These are phyloP conservation scores for Standfussiana lucernea DNA, from an alignment of 2,888 invertebrate genomes.

Conservation along the genomic window DNA sequence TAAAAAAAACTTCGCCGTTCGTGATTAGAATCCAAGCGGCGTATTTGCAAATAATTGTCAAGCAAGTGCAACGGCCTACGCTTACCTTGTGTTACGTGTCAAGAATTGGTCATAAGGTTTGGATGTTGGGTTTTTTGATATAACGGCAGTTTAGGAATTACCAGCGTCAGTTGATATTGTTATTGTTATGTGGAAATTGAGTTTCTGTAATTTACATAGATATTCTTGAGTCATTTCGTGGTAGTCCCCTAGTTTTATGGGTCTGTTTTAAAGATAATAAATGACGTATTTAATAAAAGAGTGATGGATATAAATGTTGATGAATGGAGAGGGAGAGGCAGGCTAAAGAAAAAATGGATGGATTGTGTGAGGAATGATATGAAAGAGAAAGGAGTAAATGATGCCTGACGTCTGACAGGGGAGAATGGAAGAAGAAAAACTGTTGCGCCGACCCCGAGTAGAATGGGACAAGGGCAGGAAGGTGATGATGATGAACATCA, in stretches of 20 bases:
- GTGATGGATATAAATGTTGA: too few relatives aligned
- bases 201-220: slow-evolving; percentile 7
- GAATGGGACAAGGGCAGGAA: too few relatives aligned
- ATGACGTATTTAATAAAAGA: background rate
- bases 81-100: slow-evolving; percentile 85
- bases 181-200: slow-evolving; percentile 25
- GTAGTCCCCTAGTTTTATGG: background rate
- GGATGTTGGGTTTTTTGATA: slow-evolving; percentile 62
- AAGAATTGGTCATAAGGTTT: slow-evolving; percentile 70
- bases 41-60: slow-evolving; percentile 85
- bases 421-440: too few relatives aligned
- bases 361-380: too few relatives aligned
- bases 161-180: slow-evolving; percentile 27
- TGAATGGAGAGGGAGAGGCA: too few relatives aligned
- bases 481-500: too few relatives aligned
- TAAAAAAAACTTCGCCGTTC: slow-evolving; percentile 74
- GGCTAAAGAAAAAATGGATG: too few relatives aligned
- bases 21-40: slow-evolving; percentile 80
- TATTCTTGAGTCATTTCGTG: background rate
- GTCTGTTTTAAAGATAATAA: background rate
- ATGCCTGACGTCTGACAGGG: too few relatives aligned
- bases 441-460: too few relatives aligned
- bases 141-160: slow-evolving; percentile 69
- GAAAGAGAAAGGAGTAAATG: too few relatives aligned
- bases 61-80: slow-evolving; percentile 82